Conservation (phyloP, 2,888 invertebrate species). For the Pogonocherus hispidulus region DNA sequence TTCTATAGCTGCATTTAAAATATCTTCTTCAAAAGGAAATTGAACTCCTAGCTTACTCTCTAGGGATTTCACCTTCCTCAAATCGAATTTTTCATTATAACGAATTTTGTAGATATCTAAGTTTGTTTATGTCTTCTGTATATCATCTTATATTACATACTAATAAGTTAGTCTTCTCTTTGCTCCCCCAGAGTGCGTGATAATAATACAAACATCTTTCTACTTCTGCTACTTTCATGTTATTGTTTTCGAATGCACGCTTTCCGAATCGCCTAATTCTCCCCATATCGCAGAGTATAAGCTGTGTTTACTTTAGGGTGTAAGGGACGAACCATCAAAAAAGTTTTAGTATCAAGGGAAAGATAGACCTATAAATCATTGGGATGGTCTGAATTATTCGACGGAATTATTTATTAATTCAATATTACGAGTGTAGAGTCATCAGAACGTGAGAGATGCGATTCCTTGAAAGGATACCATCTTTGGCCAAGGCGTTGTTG, state of each 20-base stretch:
- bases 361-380: constrained; percentile 3
- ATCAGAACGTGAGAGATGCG: background rate
- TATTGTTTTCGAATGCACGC: background rate
- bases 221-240: background rate
- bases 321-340: background rate
- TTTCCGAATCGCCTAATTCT: constrained; percentile 7
- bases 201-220: constrained; percentile 17
- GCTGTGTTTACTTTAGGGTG: constrained; percentile 7
- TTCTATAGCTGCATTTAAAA: no score
- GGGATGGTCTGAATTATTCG: background rate
- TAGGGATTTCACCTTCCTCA: no score
- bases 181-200: constrained; percentile 18
- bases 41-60: no score
- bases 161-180: no score
- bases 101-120: no score
- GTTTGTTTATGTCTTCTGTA: no score
- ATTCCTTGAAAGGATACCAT: no score
- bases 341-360: background rate
- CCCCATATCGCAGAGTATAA: constrained; percentile 8
- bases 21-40: no score
- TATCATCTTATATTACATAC: no score
- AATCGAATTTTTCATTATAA: no score
- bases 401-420: constrained; percentile 9
- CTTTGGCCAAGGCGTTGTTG: no score
- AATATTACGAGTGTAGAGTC: background rate